A percentile compares a stretch with the other conserved stretches of the same genome.
Evolutionary conservation across 2,888 invertebrate species (phyloP).

Genomic region (Allolobophora icterica): DNA sequence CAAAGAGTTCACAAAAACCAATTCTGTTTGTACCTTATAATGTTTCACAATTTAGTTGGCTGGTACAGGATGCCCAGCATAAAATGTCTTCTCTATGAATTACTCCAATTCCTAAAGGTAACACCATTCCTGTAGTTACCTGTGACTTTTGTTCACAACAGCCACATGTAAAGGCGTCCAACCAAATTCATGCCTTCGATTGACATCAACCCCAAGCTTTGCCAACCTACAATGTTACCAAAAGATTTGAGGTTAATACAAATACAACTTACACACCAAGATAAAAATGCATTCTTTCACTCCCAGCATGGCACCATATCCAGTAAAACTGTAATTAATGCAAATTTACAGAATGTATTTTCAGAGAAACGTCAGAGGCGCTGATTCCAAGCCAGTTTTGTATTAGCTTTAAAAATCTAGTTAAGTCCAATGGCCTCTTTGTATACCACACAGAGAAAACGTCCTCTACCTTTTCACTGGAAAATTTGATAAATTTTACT

Average conservation of each 20-base stretch:
- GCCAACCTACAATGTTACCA: constrained; percentile 52
- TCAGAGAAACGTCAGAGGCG: background rate
- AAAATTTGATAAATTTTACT: too few species aligned
- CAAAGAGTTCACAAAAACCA: background rate
- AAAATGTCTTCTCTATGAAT: background rate
- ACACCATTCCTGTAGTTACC: constrained; percentile 17
- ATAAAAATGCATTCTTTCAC: background rate
- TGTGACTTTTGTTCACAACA: constrained; percentile 74
- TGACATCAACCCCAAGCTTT: constrained; percentile 66
- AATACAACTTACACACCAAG: background rate
- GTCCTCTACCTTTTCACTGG: too few species aligned
- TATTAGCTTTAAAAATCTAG: background rate
- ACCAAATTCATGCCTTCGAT: constrained; percentile 78
- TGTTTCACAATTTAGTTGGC: background rate
- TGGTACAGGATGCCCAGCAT: background rate
- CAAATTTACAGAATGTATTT: background rate
- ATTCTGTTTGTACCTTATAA: background rate
- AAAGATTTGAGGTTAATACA: background rate
- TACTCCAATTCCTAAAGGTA: background rate
- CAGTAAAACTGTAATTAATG: background rate
- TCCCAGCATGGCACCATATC: background rate
- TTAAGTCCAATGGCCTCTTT: too few species aligned
- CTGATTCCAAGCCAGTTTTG: background rate
- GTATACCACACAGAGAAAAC: too few species aligned
- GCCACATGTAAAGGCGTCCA: constrained; percentile 88